phyloP scores from a whole-genome alignment of 2,888 invertebrate species.

The Hesperia comma region DNA sequence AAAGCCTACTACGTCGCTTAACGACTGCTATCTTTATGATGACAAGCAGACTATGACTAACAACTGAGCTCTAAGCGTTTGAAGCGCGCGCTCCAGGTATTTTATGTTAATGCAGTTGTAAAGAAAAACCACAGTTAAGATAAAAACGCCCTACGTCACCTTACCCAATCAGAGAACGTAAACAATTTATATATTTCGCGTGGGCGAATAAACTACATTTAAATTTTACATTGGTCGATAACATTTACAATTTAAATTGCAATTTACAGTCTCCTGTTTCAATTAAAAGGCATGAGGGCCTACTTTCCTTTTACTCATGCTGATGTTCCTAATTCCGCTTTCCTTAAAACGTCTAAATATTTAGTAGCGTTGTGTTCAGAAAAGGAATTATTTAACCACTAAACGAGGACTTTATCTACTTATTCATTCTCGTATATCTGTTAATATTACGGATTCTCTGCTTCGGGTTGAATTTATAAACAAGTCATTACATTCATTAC shows the following conservation, averaged over 20 bases:
- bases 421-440: no score
- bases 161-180: conserved; percentile 16
- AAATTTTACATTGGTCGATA: conserved; percentile 33
- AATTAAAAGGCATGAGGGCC: conserved; percentile 30
- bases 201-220: conserved; percentile 33
- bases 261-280: conserved; percentile 31
- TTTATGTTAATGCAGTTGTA: no score
- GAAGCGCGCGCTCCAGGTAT: no score
- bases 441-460: no score
- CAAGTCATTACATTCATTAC: no score
- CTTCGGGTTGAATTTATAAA: no score
- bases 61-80: no score
- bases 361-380: not conserved
- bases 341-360: not conserved
- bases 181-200: conserved; percentile 26
- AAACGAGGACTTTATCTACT: no score
- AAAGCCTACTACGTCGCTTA: no score
- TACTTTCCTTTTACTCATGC: conserved; percentile 30
- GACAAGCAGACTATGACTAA: no score
- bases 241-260: conserved; percentile 36
- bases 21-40: no score
- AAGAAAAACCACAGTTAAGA: conserved; percentile 7
- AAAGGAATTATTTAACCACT: not conserved
- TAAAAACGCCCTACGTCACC: not conserved
- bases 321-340: conserved; percentile 21